A percentile compares a stretch with the other conserved stretches of the same genome.
Evolutionary conservation across 2,888 invertebrate genomes (phyloP).

Genomic region (Antheraea assamensis): DNA sequence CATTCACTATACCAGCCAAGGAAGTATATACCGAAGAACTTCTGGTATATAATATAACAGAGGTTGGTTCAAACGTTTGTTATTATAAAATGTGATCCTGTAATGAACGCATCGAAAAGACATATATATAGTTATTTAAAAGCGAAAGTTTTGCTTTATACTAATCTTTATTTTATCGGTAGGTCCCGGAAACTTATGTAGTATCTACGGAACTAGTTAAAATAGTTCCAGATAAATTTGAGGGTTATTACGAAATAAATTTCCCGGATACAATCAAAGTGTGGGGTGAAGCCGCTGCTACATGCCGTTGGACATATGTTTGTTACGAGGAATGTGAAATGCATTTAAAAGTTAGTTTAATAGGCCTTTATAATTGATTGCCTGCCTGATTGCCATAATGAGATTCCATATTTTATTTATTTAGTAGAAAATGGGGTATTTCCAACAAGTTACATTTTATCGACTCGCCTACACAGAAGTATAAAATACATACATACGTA

Average conservation of each 20-base stretch:
- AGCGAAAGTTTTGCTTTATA: background rate
- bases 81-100: background rate
- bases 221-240: constrained; percentile 63
- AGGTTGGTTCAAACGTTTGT: constrained; percentile 44
- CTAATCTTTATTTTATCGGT: constrained; percentile 19
- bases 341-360: constrained; percentile 53
- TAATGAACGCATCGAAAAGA: background rate
- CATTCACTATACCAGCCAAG: constrained; percentile 59
- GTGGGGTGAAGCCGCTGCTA: constrained; percentile 72
- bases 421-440: background rate
- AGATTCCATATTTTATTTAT: background rate
- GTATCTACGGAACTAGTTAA: constrained; percentile 63
- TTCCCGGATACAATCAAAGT: constrained; percentile 64
- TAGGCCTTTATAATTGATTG: background rate
- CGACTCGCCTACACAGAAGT: no score
- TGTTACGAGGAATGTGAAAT: constrained; percentile 70
- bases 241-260: constrained; percentile 68
- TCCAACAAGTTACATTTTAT: no score
- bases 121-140: background rate
- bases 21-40: constrained; percentile 56
- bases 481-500: no score
- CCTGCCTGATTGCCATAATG: no score
- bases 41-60: constrained; percentile 67
- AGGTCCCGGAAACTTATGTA: constrained; percentile 64
- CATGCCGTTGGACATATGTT: constrained; percentile 63